A percentile compares a stretch with the other conserved stretches of the same genome.
These are phyloP conservation scores for Minunthozetes semirufus DNA, from an alignment of 2,888 invertebrate species.

Conservation along the genomic window DNA sequence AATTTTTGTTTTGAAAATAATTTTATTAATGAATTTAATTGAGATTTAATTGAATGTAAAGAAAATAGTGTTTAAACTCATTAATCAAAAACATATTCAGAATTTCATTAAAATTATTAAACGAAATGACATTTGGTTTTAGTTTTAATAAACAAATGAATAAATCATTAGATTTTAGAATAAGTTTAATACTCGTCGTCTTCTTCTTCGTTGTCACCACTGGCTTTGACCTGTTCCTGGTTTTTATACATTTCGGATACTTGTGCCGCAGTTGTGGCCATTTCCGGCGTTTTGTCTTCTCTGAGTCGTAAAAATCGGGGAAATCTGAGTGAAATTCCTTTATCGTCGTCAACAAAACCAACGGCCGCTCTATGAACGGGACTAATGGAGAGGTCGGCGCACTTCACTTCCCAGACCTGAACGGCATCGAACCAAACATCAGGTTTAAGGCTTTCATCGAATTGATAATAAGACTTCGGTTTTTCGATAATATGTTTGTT, in stretches of 20 bases:
- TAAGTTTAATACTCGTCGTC: background rate
- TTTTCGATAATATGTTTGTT: constrained; percentile 65
- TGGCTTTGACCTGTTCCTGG: constrained; percentile 73
- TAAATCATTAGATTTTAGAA: background rate
- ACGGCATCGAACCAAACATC: constrained; percentile 84
- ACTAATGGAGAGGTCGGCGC: constrained; percentile 93
- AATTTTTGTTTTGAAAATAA: background rate
- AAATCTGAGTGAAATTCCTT: constrained; percentile 90
- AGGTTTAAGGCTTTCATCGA: constrained; percentile 62
- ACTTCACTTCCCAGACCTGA: constrained; percentile 92
- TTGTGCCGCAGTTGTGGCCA: constrained; percentile 83
- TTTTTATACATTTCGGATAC: constrained; percentile 77
- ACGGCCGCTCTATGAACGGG: constrained; percentile 84
- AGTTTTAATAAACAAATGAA: background rate
- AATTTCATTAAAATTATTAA: background rate
- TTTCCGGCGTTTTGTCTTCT: constrained; percentile 84
- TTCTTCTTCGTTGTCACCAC: constrained; percentile 40
- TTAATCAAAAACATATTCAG: background rate
- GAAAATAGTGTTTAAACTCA: background rate
- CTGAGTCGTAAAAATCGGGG: constrained; percentile 84
- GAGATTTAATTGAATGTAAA: background rate
- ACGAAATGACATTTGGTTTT: background rate
- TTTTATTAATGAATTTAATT: background rate
- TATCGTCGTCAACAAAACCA: constrained; percentile 72
- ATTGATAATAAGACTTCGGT: constrained; percentile 73